Percentiles rank a stretch among this genome's conserved stretches.
phyloP scores from a whole-genome alignment of 2,797 vertebrate genomes.

The Diplodus sargus region DNA sequence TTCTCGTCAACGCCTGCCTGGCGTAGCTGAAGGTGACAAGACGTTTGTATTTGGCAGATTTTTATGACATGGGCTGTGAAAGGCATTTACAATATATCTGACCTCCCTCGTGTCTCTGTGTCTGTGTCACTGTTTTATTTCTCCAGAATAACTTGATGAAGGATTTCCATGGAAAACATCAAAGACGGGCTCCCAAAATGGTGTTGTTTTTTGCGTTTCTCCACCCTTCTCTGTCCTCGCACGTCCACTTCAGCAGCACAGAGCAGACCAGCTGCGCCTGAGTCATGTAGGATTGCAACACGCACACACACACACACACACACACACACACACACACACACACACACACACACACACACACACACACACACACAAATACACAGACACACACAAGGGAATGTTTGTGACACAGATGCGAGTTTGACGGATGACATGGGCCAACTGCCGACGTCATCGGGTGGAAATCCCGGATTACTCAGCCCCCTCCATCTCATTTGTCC shows the following conservation, averaged over 20 bases:
- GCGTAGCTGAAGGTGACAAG: constrained; percentile 4
- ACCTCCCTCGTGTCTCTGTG: background rate
- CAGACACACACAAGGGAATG: constrained; percentile 24
- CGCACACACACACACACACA: constrained; percentile 5
- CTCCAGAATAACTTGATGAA: background rate
- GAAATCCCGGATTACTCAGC: constrained; percentile 88
- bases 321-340: constrained; percentile 4
- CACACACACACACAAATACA: constrained; percentile 1
- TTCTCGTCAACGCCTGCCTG: constrained; percentile 46
- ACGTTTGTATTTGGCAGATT: constrained; percentile 20
- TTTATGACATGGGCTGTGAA: constrained; percentile 6
- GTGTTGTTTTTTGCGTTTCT: constrained; percentile 5
- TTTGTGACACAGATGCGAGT: constrained; percentile 77
- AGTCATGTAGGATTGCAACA: constrained; percentile 69
- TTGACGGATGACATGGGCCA: constrained; percentile 79
- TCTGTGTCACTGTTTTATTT: background rate
- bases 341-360: constrained; percentile 12
- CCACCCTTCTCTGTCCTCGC: constrained; percentile 31
- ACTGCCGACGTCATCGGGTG: constrained; percentile 83
- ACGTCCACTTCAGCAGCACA: constrained; percentile 33
- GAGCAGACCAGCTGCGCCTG: constrained; percentile 76
- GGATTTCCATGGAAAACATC: constrained; percentile 24
- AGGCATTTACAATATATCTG: constrained; percentile 1
- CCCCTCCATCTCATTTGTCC: constrained; percentile 44
- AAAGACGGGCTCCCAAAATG: constrained; percentile 24